Conservation (phyloP, 2,113 vertebrate genomes). For the Glaucidium brasilianum region DNA sequence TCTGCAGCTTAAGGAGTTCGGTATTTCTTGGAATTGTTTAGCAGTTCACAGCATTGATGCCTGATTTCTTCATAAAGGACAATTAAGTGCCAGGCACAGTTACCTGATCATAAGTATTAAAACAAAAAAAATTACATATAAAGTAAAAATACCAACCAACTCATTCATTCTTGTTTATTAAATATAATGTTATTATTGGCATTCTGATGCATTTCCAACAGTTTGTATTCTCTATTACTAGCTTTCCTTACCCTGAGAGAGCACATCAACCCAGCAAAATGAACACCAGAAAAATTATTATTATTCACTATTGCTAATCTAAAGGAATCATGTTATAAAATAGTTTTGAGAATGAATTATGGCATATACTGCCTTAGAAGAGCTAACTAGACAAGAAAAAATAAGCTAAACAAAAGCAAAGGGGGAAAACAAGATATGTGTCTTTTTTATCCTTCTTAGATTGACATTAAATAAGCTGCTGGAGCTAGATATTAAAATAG, state of each 20-base stretch:
- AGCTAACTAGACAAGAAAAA: neutral
- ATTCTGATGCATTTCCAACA: neutral
- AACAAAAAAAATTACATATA: neutral
- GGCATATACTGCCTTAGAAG: neutral
- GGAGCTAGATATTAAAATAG: neutral
- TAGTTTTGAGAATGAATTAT: neutral
- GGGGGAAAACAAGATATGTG: rapidly evolving
- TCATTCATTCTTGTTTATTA: neutral
- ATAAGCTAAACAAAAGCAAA: neutral
- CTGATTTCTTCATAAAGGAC: neutral
- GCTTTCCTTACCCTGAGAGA: neutral
- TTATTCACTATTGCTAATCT: neutral
- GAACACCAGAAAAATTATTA: neutral
- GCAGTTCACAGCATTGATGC: neutral
- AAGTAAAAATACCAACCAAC: neutral
- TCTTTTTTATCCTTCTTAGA: neutral
- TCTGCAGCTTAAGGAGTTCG: neutral
- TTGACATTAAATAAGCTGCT: neutral
- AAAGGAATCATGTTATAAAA: neutral
- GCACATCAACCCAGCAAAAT: neutral
- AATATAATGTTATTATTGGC: neutral
- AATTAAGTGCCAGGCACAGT: neutral
- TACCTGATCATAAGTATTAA: neutral
- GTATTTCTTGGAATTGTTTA: neutral
- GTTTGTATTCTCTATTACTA: neutral